Base-by-base conservation (phyloP, 2,888 invertebrate genomes). In the Chymomyza caudatula region DNA sequence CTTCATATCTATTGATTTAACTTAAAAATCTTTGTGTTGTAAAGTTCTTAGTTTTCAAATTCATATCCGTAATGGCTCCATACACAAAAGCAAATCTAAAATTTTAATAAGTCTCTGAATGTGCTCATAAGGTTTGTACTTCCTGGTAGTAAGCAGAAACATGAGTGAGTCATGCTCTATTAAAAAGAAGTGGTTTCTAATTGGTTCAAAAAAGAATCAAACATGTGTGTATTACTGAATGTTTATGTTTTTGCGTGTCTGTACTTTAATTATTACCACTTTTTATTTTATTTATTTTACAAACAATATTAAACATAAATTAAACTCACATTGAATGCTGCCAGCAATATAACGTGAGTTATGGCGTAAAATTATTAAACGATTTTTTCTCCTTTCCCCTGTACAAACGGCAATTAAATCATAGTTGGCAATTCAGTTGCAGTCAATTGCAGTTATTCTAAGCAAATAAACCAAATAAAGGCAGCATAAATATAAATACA, bases 371-470 rank as follows among this genome's bases (percentile, higher is more conserved):
- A 37, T 37, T 37, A 37, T 37, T 37, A 37, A 37, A 1, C 11
- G 3, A 37, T 37, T 11, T 37, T 37, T 11, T 11, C 29, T 2
- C 11, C 29, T 11, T 2, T 11, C 29, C 11, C 11, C 29, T 0
- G 2, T 37, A 11, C 29, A 37, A 37, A 11, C 11, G 65, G 63
- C 66, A 56, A 66, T 65, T 65, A 70, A 73, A 83, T 83, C 69
- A 69, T 66, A 64, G 71, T 15, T 55, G 63, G 63, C 70, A 61
- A 69, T 68, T 74, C 71, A 60, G 60, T 70, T 76, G 60, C 78
- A 68, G 61, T 71, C 72, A 69, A 67, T 65, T 66, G 74, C 63
- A 51, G 47, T 11, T 37, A 37, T 37, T 37, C 29, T 37, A 37
- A 37, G 52, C 60, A 47, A 67, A 64, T 62, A 65, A 62, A 56